Evolutionary conservation across 2,888 invertebrate species (phyloP).

Genomic region (Euclidia mi): DNA sequence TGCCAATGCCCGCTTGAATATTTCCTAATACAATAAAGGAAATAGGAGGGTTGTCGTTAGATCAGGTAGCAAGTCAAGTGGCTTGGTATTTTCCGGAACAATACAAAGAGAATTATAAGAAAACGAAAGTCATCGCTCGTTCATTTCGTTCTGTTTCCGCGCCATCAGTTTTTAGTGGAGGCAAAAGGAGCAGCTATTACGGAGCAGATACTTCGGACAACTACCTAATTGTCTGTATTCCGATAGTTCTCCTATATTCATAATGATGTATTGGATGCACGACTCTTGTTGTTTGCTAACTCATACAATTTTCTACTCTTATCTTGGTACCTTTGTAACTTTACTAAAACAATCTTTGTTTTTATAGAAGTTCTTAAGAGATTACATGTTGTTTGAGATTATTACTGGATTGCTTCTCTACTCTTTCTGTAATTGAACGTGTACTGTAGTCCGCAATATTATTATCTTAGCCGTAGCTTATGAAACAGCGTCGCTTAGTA

Average conservation of each 20-base stretch:
- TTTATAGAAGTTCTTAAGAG: constrained; percentile 38
- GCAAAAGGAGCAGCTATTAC: constrained; percentile 69
- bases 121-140: constrained; percentile 85
- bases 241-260: constrained; percentile 48
- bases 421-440: constrained; percentile 14
- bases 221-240: constrained; percentile 68
- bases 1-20: constrained; percentile 47
- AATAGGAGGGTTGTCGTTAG: constrained; percentile 65
- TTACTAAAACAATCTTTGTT: constrained; percentile 40
- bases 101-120: constrained; percentile 80
- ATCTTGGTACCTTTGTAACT: constrained; percentile 31
- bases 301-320: constrained; percentile 41
- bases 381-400: constrained; percentile 42
- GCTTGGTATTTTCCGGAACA: constrained; percentile 70
- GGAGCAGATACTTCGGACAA: constrained; percentile 67
- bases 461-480: neutral
- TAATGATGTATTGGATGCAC: constrained; percentile 35
- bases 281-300: constrained; percentile 34
- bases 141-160: constrained; percentile 83
- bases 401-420: constrained; percentile 32
- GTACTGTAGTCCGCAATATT: neutral
- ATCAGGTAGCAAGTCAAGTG: constrained; percentile 69
- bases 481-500: neutral
- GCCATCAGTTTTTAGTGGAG: constrained; percentile 79
- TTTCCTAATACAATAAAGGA: constrained; percentile 57